These are phyloP conservation scores for Sericinus montela DNA, from an alignment of 2,888 invertebrate genomes.

Conservation along the genomic window DNA sequence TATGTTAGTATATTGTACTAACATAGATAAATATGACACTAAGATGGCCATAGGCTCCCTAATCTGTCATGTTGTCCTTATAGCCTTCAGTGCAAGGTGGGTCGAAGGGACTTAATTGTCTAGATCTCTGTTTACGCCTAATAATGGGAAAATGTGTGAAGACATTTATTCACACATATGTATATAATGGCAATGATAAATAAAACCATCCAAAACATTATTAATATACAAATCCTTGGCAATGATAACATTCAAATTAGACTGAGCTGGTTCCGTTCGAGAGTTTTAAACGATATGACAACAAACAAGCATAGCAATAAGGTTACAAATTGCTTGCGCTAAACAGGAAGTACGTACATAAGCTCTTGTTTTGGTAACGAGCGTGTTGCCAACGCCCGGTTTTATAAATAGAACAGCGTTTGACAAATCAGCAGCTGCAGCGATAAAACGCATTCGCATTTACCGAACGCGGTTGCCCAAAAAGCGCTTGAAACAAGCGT, in stretches of 20 bases:
- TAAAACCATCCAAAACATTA: neutral
- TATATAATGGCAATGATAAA: neutral
- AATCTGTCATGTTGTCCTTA: too few species aligned
- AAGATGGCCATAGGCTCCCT: too few species aligned
- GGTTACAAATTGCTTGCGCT: constrained; percentile 2
- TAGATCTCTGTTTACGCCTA: too few species aligned
- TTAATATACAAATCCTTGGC: neutral
- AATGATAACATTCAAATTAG: constrained; percentile 6
- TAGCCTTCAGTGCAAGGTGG: too few species aligned
- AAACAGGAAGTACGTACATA: neutral
- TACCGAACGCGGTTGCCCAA: constrained; percentile 14
- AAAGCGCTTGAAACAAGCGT: constrained; percentile 24
- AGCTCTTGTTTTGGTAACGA: constrained; percentile 12
- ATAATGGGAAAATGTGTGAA: too few species aligned
- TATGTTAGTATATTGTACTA: too few species aligned
- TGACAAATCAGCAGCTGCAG: constrained; percentile 29
- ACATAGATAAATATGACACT: too few species aligned
- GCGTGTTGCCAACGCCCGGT: constrained; percentile 37
- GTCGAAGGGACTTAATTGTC: too few species aligned
- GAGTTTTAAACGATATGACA: neutral
- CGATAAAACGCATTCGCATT: constrained; percentile 23
- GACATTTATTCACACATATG: too few species aligned
- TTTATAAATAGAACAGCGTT: constrained; percentile 35
- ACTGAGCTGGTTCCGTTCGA: neutral
- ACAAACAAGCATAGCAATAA: neutral